Conservation (phyloP, 2,113 vertebrate genomes). For the Megaptera novaeangliae region DNA sequence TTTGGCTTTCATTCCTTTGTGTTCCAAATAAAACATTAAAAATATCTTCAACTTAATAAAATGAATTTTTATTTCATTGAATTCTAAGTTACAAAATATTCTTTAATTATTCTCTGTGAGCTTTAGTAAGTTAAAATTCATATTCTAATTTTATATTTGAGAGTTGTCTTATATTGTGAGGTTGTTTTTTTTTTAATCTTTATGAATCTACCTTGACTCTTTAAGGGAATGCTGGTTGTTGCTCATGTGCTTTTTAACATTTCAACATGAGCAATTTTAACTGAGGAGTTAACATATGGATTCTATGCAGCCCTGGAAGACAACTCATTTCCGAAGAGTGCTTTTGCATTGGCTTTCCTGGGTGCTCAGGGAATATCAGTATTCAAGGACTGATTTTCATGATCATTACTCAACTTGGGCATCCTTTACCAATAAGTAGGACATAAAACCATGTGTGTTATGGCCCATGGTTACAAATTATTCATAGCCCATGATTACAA, state of each 20-base stretch:
- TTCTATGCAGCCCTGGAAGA: background rate
- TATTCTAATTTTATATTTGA: background rate
- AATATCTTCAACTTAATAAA: background rate
- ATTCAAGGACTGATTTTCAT: background rate
- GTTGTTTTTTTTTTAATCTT: background rate
- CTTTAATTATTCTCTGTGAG: background rate
- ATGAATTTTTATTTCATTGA: background rate
- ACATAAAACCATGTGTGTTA: background rate
- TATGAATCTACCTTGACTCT: background rate
- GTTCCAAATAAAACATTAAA: background rate
- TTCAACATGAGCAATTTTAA: background rate
- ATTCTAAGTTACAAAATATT: background rate
- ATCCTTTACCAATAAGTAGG: background rate
- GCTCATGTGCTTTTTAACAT: background rate
- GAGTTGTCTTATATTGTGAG: background rate
- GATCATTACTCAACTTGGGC: background rate
- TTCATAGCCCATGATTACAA: background rate
- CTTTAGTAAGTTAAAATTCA: background rate
- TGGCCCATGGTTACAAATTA: background rate
- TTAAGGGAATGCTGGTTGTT: background rate
- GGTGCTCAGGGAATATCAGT: background rate
- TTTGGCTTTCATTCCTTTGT: background rate
- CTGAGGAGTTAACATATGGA: too few species aligned
- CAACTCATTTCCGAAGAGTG: background rate
- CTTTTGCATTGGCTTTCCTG: background rate